Evolutionary conservation across 2,797 vertebrate genomes (phyloP), one percentile per base, ranked within the genome.

Genomic region (Amazonetta brasiliensis): DNA sequence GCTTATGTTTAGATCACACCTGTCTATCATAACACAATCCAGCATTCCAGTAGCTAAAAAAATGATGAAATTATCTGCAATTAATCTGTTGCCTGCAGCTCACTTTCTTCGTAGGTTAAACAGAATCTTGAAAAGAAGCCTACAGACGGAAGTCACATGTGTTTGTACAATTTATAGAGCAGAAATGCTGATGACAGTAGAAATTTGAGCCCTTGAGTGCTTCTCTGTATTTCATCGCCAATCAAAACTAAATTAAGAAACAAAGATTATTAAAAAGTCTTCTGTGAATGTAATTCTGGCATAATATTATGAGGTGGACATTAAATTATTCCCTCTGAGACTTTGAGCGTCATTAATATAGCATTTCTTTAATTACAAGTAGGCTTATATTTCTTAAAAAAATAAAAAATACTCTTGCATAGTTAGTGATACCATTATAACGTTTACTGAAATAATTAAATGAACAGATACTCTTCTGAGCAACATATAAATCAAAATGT

Each of bases 231-330:
- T 98, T 98, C 97, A 97, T 97, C 97, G 95, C 98, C 98, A 98
- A 98, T 99, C 98, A 98, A 98, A 98, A 97, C 97, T 98, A 98
- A 99, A 98, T 98, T 98, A 98, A 98, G 98, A 98, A 98, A 98
- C 97, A 94, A 97, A 98, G 97, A 98, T 98, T 98, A 98, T 98
- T 98, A 98, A 98, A 97, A 98, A 97, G 92, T 95, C 95, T 97
- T 98, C 97, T 97, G 92, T 92, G 96, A 95, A 35, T 97, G 95
- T 97, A 97, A 97, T 97, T 95, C 88, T 90, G 92, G 95, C 97
- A 97, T 96, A 97, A 96, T 97, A 92, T 96, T 98, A 97, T 91
- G 93, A 97, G 97, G 97, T 97, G 94, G 96, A 97, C 97, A 95
- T 98, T 97, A 98, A 97, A 91, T 94, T 89, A 92, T 95, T 96